A percentile compares a stretch with the other conserved stretches of the same genome.
These are phyloP conservation scores for Aporophyla nigra DNA, from an alignment of 2,888 invertebrate genomes.

Conservation along the genomic window DNA sequence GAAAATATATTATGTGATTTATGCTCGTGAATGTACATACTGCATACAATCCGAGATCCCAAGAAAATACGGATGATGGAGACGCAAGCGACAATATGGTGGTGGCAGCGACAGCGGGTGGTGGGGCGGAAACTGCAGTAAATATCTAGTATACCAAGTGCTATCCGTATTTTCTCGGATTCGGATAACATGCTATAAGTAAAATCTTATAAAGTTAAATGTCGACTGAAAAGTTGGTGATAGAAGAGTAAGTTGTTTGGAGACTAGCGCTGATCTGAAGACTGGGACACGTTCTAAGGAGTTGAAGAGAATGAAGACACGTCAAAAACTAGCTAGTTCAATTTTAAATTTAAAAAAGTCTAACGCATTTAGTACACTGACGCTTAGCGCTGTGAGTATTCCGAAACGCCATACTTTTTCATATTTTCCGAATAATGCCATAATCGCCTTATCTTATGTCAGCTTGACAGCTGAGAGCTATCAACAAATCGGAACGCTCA, in stretches of 20 bases:
- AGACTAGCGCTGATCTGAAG: background rate
- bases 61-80: background rate
- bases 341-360: background rate
- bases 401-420: background rate
- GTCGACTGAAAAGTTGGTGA: background rate
- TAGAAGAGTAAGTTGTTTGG: background rate
- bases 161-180: background rate
- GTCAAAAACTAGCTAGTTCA: background rate
- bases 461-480: no score
- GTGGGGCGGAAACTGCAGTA: background rate
- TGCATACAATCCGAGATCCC: background rate
- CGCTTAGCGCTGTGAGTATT: background rate
- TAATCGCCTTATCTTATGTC: no score
- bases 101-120: background rate
- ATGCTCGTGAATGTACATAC: background rate
- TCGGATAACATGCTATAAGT: background rate
- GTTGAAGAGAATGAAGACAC: background rate
- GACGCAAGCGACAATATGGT: no score
- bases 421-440: background rate
- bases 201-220: background rate
- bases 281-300: background rate
- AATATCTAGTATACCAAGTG: background rate
- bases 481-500: no score
- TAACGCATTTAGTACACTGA: conserved; percentile 6
- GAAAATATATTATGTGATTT: background rate